phyloP scores from a whole-genome alignment of 2,888 invertebrate species.

The Stenoptilia bipunctidactyla region DNA sequence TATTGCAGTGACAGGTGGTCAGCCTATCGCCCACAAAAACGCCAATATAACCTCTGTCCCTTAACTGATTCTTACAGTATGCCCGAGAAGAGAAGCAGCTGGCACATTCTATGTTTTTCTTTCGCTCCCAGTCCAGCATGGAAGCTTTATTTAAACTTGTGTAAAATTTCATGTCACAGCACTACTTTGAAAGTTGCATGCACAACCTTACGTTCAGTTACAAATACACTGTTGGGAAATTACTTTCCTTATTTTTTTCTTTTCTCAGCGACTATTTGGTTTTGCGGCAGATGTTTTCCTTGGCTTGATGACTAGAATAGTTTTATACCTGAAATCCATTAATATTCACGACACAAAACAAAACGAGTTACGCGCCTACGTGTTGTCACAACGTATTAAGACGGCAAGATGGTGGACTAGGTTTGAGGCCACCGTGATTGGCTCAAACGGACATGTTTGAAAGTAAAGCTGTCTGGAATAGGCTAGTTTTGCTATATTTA shows the following conservation, averaged over 20 bases:
- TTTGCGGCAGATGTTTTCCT: conserved; percentile 5
- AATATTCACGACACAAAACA: conserved; percentile 4
- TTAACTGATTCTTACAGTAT: too few relatives aligned
- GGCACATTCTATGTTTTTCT: too few relatives aligned
- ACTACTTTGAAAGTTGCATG: background rate
- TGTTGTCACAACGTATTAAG: background rate
- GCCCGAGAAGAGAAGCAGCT: too few relatives aligned
- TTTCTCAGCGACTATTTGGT: conserved; percentile 4
- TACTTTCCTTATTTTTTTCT: conserved; percentile 2
- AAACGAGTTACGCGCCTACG: background rate
- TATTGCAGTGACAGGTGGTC: too few relatives aligned
- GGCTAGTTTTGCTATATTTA: conserved; percentile 12
- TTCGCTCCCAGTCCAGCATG: too few relatives aligned
- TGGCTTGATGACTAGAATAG: too few relatives aligned
- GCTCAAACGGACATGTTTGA: conserved; percentile 9
- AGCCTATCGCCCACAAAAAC: too few relatives aligned
- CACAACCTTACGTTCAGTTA: background rate
- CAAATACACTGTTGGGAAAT: background rate
- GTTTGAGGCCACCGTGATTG: conserved; percentile 8
- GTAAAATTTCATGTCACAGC: background rate
- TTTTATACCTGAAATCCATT: conserved; percentile 1
- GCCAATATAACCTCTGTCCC: too few relatives aligned
- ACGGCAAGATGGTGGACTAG: conserved; percentile 1
- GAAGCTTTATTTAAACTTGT: too few relatives aligned
- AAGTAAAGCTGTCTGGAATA: conserved; percentile 9